Evolutionary conservation across 2,113 vertebrate genomes (phyloP).

Genomic region (Zosterops lateralis): DNA sequence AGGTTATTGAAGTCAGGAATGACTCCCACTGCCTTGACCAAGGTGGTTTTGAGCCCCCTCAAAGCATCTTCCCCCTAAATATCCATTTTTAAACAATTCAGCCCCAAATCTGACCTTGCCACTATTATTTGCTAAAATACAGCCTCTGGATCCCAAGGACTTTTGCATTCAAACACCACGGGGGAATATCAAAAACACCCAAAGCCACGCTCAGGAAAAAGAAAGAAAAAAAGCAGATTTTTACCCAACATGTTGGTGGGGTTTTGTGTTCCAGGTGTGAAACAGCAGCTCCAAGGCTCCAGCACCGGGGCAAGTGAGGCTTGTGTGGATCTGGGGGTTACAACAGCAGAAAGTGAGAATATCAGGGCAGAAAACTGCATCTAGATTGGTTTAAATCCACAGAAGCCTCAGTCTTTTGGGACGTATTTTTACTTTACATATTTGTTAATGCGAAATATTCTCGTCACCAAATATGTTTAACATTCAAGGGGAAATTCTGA

Average conservation of each 20-base stretch:
- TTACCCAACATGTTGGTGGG: not conserved
- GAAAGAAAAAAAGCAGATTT: not conserved
- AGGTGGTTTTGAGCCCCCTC: not conserved
- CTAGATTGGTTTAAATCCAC: constrained; percentile 48
- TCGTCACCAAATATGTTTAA: not conserved
- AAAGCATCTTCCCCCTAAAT: not conserved
- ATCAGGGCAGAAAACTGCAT: not conserved
- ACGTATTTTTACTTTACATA: constrained; percentile 57
- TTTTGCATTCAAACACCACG: not conserved
- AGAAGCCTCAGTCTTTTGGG: constrained; percentile 54
- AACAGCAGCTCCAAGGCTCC: not conserved
- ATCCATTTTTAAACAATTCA: not conserved
- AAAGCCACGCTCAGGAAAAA: fast-evolving
- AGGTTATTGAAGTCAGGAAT: not conserved
- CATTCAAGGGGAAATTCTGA: not conserved
- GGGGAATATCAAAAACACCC: not conserved
- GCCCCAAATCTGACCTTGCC: not conserved
- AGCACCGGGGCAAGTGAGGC: not conserved
- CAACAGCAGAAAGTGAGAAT: not conserved
- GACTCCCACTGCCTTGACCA: not conserved
- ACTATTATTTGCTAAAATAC: not conserved
- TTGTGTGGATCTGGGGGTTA: not conserved
- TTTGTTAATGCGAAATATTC: constrained; percentile 44
- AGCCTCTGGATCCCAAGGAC: not conserved
- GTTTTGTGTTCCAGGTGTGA: not conserved